Conservation (phyloP, 2,888 invertebrate species). For the Masnerella sp. region DNA sequence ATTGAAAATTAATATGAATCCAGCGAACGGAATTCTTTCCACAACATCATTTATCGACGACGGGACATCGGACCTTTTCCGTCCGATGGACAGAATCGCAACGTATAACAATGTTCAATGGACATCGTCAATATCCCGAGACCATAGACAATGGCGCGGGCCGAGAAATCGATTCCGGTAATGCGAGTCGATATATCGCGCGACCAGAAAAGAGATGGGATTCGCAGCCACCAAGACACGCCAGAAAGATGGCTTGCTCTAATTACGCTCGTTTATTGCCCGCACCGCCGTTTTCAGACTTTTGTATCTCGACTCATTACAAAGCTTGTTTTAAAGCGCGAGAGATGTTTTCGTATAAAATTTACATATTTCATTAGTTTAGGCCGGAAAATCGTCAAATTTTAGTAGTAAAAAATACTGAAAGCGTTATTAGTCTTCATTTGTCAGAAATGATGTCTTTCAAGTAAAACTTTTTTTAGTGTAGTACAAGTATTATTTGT, state of each 20-base stretch:
- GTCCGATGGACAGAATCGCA: conserved; percentile 40
- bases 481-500: too few species aligned
- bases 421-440: too few species aligned
- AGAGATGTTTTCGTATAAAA: too few species aligned
- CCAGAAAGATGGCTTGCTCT: conserved; percentile 47
- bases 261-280: conserved; percentile 58
- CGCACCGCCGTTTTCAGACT: conserved; percentile 8
- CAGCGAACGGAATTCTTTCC: conserved; percentile 33
- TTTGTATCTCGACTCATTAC: neutral
- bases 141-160: conserved; percentile 47
- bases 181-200: conserved; percentile 52
- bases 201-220: conserved; percentile 37
- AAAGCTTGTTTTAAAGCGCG: too few species aligned
- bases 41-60: conserved; percentile 40
- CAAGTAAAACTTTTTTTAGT: too few species aligned
- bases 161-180: conserved; percentile 51
- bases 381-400: too few species aligned
- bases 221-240: conserved; percentile 33
- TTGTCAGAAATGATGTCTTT: too few species aligned
- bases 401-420: too few species aligned
- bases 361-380: too few species aligned
- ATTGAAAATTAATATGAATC: conserved; percentile 45
- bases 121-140: conserved; percentile 53
- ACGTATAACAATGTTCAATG: conserved; percentile 50
- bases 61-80: conserved; percentile 31